Conservation (phyloP, 2,113 vertebrate species). For the Trematomus loennbergii region DNA sequence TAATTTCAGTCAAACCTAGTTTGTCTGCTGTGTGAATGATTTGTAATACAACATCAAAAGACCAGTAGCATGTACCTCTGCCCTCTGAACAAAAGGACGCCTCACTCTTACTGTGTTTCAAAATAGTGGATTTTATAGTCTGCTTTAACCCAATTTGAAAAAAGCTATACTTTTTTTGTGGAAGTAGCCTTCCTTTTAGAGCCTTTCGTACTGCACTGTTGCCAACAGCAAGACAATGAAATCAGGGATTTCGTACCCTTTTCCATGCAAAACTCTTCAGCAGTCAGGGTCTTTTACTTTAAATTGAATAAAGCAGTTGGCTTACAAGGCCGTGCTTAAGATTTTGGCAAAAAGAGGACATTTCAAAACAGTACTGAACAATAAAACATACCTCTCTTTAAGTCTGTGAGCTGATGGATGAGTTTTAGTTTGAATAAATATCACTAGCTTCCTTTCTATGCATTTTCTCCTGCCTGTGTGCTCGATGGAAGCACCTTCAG, state of each 20-base stretch:
- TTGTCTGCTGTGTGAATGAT: background rate
- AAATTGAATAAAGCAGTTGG: conserved; percentile 18
- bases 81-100: too few relatives aligned
- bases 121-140: too few relatives aligned
- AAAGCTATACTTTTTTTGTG: too few relatives aligned
- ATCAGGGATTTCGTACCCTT: too few relatives aligned
- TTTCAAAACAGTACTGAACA: background rate
- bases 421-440: conserved; percentile 1
- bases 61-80: background rate
- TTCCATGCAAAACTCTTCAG: too few relatives aligned
- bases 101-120: too few relatives aligned
- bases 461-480: background rate
- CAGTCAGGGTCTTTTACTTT: background rate
- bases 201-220: too few relatives aligned
- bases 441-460: background rate
- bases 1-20: background rate
- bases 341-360: conserved; percentile 1
- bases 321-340: background rate
- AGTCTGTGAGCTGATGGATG: background rate
- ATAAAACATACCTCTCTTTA: background rate
- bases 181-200: too few relatives aligned
- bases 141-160: background rate
- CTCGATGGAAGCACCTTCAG: background rate
- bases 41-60: background rate
- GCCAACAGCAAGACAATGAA: too few relatives aligned